phyloP scores from a whole-genome alignment of 2,888 invertebrate species.

The Sphaeridia pumilis region DNA sequence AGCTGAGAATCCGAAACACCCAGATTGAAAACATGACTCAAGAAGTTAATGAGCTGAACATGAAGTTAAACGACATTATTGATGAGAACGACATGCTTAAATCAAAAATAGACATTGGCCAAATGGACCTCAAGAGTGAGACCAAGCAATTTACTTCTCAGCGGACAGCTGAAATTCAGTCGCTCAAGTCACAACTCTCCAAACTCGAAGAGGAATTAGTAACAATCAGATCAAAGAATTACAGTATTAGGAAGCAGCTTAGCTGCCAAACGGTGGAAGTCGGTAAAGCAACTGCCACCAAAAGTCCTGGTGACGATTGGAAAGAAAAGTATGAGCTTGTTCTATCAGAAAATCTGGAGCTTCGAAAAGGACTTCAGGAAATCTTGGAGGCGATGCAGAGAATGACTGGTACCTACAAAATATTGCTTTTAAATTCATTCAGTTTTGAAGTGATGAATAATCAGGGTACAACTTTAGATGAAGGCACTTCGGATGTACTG shows the following conservation, averaged over 20 bases:
- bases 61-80: constrained; percentile 37
- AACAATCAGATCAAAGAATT: constrained; percentile 28
- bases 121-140: constrained; percentile 24
- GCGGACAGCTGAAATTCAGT: constrained; percentile 25
- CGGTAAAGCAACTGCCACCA: constrained; percentile 19
- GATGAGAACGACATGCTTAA: constrained; percentile 36
- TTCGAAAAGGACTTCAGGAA: constrained; percentile 73
- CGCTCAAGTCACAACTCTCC: constrained; percentile 24
- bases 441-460: too few relatives aligned
- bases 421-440: too few relatives aligned
- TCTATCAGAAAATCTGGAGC: constrained; percentile 73
- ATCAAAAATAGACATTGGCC: constrained; percentile 21
- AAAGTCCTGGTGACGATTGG: constrained; percentile 37
- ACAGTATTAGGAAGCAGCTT: constrained; percentile 23
- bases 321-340: constrained; percentile 47
- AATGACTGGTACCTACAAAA: constrained; percentile 34
- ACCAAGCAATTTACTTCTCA: constrained; percentile 19
- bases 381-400: constrained; percentile 60
- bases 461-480: too few relatives aligned
- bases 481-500: constrained; percentile 26
- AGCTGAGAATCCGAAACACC: constrained; percentile 53
- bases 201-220: constrained; percentile 28
- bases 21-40: constrained; percentile 64
- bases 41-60: constrained; percentile 60
- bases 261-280: constrained; percentile 7